Evolutionary conservation across 2,113 vertebrate species (phyloP).

Genomic region (Sciurus niger): DNA sequence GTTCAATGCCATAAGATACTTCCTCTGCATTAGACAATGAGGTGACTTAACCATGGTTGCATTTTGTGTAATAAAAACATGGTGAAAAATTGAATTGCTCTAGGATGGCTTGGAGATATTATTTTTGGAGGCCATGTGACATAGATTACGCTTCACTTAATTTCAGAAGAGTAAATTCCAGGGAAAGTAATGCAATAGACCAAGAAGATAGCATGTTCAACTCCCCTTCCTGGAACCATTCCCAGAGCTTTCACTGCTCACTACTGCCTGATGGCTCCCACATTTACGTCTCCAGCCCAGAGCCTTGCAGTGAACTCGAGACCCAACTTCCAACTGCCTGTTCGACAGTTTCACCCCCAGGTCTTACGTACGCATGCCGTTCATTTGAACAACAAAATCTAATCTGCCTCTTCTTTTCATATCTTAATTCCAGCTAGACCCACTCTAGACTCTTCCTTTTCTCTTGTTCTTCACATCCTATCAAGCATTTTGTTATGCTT

Average conservation of each 20-base stretch:
- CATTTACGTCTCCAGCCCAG: slow-evolving; percentile 58
- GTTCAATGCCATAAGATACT: neutral
- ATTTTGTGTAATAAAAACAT: slow-evolving; percentile 67
- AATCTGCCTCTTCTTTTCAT: neutral
- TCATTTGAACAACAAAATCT: slow-evolving; percentile 9
- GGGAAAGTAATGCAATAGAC: slow-evolving; percentile 60
- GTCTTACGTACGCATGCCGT: neutral
- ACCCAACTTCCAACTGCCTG: slow-evolving; percentile 42
- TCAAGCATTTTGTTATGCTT: slow-evolving; percentile 19
- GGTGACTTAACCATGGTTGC: neutral
- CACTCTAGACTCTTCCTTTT: neutral
- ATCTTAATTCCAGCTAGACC: slow-evolving; percentile 23
- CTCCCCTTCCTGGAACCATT: slow-evolving; percentile 66
- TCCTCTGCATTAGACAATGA: neutral
- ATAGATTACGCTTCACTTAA: slow-evolving; percentile 67
- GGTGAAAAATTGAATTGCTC: slow-evolving; percentile 48
- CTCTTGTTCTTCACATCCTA: neutral
- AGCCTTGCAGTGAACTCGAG: slow-evolving; percentile 59
- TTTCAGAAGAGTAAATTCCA: slow-evolving; percentile 73
- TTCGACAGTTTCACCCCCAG: neutral
- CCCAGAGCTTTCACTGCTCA: slow-evolving; percentile 64
- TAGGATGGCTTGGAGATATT: slow-evolving; percentile 48
- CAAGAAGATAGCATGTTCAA: slow-evolving; percentile 68
- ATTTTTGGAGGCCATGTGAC: slow-evolving; percentile 71
- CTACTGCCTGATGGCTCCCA: slow-evolving; percentile 60